phyloP scores from a whole-genome alignment of 2,888 invertebrate genomes.

The Eledone cirrhosa region DNA sequence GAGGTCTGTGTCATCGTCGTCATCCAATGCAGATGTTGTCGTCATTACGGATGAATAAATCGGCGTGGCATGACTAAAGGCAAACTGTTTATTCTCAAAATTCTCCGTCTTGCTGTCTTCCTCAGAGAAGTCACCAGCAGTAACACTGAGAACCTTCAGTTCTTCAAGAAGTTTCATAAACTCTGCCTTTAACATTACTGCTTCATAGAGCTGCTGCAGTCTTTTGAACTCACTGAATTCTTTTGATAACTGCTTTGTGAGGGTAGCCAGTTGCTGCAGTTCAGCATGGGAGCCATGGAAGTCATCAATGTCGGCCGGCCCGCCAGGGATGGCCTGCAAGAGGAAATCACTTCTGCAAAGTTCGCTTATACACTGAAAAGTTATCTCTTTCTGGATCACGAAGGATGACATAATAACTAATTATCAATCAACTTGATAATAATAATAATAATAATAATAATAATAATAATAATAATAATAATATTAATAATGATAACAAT shows the following conservation, averaged over 20 bases:
- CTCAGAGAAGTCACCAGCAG: not conserved
- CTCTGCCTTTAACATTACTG: constrained; percentile 21
- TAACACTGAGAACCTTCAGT: constrained; percentile 18
- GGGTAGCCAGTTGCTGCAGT: constrained; percentile 27
- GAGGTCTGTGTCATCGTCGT: not conserved
- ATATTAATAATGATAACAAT: too few relatives aligned
- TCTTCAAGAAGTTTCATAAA: constrained; percentile 19
- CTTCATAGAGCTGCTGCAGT: constrained; percentile 24
- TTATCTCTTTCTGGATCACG: too few relatives aligned
- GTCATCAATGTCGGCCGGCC: constrained; percentile 7
- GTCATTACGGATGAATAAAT: constrained; percentile 5
- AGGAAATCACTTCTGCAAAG: not conserved
- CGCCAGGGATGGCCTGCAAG: constrained; percentile 4
- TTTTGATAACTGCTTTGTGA: constrained; percentile 25
- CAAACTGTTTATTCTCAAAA: constrained; percentile 1
- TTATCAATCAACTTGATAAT: too few relatives aligned
- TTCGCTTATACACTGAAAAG: too few relatives aligned
- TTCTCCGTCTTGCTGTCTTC: constrained; percentile 1
- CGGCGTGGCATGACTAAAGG: not conserved
- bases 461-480: too few relatives aligned
- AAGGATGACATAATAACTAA: too few relatives aligned
- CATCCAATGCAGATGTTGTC: constrained; percentile 7
- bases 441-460: too few relatives aligned
- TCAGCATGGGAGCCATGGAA: constrained; percentile 21
- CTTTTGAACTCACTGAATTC: constrained; percentile 22